Base-by-base conservation (phyloP, 1,140 invertebrate genomes). In the Lepidurus packardi region DNA sequence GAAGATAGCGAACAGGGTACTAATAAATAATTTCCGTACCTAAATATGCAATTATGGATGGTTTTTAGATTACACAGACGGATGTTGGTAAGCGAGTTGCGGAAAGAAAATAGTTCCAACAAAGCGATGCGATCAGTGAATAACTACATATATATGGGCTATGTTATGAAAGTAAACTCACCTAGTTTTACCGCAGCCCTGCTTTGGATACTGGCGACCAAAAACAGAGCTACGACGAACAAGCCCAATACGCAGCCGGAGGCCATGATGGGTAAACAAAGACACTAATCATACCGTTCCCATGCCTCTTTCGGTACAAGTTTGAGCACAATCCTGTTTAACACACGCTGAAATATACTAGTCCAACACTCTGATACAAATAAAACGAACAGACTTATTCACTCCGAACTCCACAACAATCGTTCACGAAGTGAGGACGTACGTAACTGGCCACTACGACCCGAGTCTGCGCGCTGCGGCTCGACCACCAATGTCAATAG, bases 251-350 rank as follows among this genome's bases (percentile, higher is more conserved):
- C 7, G 53, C 53, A 65, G 53, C 53, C 53, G 53, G 53, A 65
- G 53, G 53, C 53, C 53, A 65, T 65, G 53, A 65, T 65, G 53
- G 16, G 53, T 65, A 65, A n/a, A 65, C 53, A n/a, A 21, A 65
- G 53, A 65, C 53, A 65, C 53, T 65, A 21, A 13, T 65, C 53
- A 65, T 65, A 65, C 53, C 53, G 53, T 65, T 65, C 53, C 53
- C 53, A 65, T 65, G 53, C 16, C 53, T 65, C 53, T 13, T 16
- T 65, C 53, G 53, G 21, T 65, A 9, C 8, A 65, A 4, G 21
- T 65, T 21, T 65, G 21, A 21, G 53, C 53, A 13, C 53, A 21
- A 65, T 65, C 13, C 53, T 65, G 21, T 65, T 65, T 16, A 65
- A 65, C 53, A 21, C 3, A 16, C 13, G 53, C 21, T n/a, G 1